phyloP scores from a whole-genome alignment of 37 sponge, comb jelly and placozoan genomes.

The Chondrosia reniformis region DNA sequence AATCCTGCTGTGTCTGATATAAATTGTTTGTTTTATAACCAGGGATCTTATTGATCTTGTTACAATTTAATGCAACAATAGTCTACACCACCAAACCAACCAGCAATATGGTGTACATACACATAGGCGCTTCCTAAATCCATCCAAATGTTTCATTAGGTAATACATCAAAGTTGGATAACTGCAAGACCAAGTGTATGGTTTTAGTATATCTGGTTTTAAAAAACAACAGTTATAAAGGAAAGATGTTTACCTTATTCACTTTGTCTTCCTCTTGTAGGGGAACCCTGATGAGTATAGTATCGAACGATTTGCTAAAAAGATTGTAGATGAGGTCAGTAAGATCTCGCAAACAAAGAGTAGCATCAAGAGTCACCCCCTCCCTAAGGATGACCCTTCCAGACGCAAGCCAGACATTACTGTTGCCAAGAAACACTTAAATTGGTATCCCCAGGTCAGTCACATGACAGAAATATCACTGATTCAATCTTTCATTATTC shows the following conservation, averaged over 20 bases:
- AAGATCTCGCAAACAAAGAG: background rate
- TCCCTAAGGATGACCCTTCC: slow-evolving; percentile 79
- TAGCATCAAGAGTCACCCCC: slow-evolving; percentile 22
- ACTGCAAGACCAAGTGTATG: background rate
- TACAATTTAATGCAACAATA: no score
- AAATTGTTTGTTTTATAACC: no score
- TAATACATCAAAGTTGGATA: background rate
- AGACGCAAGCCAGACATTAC: slow-evolving; percentile 77
- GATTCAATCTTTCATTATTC: background rate
- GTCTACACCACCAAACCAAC: no score
- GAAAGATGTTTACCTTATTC: background rate
- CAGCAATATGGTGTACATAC: background rate
- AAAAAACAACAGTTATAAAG: background rate
- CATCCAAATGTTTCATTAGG: no score
- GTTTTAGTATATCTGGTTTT: background rate
- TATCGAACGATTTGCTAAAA: slow-evolving; percentile 76
- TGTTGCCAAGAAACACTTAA: slow-evolving; percentile 48
- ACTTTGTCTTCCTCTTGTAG: slow-evolving; percentile 19
- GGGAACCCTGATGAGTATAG: slow-evolving; percentile 91
- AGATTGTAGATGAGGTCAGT: slow-evolving; percentile 53
- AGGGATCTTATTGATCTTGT: no score
- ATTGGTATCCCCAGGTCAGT: slow-evolving; percentile 81
- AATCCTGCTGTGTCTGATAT: no score
- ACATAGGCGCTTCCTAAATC: background rate
- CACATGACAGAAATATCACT: no score